Conservation (phyloP, 2,113 vertebrate genomes). For the Hypomesus transpacificus region DNA sequence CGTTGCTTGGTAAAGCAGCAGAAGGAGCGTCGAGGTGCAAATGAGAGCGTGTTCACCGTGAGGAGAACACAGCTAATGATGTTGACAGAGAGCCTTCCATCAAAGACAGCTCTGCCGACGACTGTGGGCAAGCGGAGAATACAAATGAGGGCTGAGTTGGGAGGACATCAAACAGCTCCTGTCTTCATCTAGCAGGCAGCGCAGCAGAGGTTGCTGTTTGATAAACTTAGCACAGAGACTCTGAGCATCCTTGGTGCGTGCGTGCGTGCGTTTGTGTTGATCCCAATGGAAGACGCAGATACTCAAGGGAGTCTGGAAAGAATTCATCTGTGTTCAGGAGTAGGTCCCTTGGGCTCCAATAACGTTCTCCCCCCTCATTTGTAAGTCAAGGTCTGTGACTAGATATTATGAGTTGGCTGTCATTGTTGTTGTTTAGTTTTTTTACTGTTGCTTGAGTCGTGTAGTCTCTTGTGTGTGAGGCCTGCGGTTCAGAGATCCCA, state of each 20-base stretch:
- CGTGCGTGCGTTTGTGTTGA: slow-evolving; percentile 17
- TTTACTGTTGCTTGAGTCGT: no score
- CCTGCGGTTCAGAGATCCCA: no score
- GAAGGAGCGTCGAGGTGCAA: slow-evolving; percentile 33
- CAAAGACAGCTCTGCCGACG: slow-evolving; percentile 43
- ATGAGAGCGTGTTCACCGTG: slow-evolving; percentile 30
- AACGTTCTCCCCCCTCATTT: no score
- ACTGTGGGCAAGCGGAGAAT: slow-evolving; percentile 37
- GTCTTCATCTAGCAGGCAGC: slow-evolving; percentile 5
- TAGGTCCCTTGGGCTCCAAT: no score
- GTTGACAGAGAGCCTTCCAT: slow-evolving; percentile 40
- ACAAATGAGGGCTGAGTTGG: slow-evolving; percentile 45
- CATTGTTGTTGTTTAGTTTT: no score
- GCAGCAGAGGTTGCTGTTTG: slow-evolving; percentile 43
- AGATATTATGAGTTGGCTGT: no score
- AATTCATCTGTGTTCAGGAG: neutral
- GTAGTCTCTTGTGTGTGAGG: no score
- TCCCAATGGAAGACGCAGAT: neutral
- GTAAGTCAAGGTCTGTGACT: no score
- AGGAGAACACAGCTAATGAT: slow-evolving; percentile 50
- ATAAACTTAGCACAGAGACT: slow-evolving; percentile 39
- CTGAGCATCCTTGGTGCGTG: slow-evolving; percentile 9
- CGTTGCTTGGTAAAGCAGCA: slow-evolving; percentile 16
- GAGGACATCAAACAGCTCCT: slow-evolving; percentile 46
- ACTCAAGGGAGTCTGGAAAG: neutral